Evolutionary conservation across 2,797 vertebrate species (phyloP), one percentile per base, ranked within the genome.

Genomic region (Periophthalmus magnuspinnatus): DNA sequence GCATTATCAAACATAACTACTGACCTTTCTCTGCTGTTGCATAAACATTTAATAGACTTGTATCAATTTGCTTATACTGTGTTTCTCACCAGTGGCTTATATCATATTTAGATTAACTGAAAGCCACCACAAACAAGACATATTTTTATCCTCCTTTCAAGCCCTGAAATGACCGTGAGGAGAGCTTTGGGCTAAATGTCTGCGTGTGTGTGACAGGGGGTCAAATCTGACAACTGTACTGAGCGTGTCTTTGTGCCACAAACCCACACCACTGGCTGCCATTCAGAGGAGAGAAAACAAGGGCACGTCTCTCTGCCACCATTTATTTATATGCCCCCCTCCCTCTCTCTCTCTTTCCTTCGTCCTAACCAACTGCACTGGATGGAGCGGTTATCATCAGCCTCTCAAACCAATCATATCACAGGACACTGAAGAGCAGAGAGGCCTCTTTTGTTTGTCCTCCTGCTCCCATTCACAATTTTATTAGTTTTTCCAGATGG

Each of bases 241-340:
- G 81, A 89, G 86, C 69, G 80, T 84, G 86, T 85, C 91, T 91
- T 92, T 91, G 91, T 94, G 88, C 83, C 78, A 71, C 58, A 14
- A 72, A 70, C 90, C 92, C 83, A 92, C 90, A 67, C 86, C 56
- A 83, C 81, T 90, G 90, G 86, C 88, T 78, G 33, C 5, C 6
- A 77, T 88, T 90, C 91, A 92, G 84, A 84, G 81, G 78, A 86
- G 83, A 81, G 86, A 86, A 90, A 88, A 91, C 89, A 91, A 90
- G 89, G 86, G 79, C 78, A 78, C 19, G 68, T 88, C 86, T 92
- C 81, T 79, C 65, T 76, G 84, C 68, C 81, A 81, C 47, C 76
- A 81, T 88, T 83, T 85, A 87, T 87, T 85, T 88, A 71, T 85
- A 80, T 77, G 47, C 45, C 63, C 45, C 24, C 13, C 62, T 28